Evolutionary conservation across 30 jellyfish, hydroid and myxozoan species (phyloP), one percentile per base, ranked within the genome.

Genomic region (Morbakka virulenta): DNA sequence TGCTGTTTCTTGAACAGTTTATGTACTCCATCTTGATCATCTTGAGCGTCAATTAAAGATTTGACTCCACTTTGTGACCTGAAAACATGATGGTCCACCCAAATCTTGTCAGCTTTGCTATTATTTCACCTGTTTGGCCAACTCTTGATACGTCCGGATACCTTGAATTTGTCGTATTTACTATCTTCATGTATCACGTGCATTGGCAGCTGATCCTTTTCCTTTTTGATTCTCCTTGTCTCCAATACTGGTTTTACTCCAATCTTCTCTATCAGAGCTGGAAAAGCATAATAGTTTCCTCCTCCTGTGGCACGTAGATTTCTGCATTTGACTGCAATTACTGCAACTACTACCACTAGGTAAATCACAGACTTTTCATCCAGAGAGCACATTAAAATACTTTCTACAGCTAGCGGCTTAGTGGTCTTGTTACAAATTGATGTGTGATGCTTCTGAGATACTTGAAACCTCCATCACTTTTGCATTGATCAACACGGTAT

Each of bases 391-490:
- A n/a, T n/a, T 53, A 52, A 48, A 1, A 14, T 81, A 28, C 13
- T 49, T 14, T 80, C 91, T 51, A 67, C 29, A 70, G 69, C 0
- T 13, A 66, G 17, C 32, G 35, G 61, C 62, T 66, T 52, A 4
- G 23, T 41, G 17, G 13, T 47, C 26, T 64, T 77, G 75, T 76
- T 87, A 50, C 96, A 77, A 32, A 85, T 64, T 29, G 93, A 85
- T 31, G 93, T 77, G 69, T 67, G 96, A 50, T 87, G 96, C 35
- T 69, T 79, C 76, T 73, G 27, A 52, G 80, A 47, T 89, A 87
- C 24, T 82, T 28, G 50, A 32, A 50, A 35, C 96, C 78, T 17
- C 71, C 63, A 12, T 13, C 26, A 31, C 94, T 79, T 50, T 23
- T 32, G 33, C 96, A 87, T 24, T 71, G 84, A 64, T 6, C 34